Base-by-base conservation (phyloP, 2,888 invertebrate species). In the Cephus sareptanus region DNA sequence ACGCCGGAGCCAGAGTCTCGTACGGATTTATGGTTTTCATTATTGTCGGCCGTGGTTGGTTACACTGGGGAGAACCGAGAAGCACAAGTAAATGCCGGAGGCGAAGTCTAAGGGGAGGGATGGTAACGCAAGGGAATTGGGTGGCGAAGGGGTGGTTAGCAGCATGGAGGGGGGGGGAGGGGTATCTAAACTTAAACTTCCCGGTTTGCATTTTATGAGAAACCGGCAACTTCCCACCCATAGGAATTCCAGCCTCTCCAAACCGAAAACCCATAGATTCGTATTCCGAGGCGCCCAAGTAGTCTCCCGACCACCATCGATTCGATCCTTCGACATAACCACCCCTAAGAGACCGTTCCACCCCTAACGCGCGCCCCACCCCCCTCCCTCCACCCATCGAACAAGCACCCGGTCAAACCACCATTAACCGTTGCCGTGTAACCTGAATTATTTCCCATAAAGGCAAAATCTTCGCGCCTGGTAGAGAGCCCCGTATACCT, bases 21-120 rank as follows among this genome's bases (percentile, higher is more conserved):
- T 93, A 93, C 93, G 94, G 93, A 94, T 94, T 94, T 94, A 94
- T 94, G 93, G 93, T 94, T 94, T 94, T 94, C 94, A 94, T 93
- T 94, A 93, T 93, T 94, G 94, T 93, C 93, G 93, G 92, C 91
- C 92, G 93, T 92, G 93, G 93, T 93, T 93, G 93, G 93, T 93
- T 93, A 93, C 93, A 92, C 85, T 82, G 81, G 80, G 81, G 80
- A 79, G 70, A 33, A 70, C 33, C 30, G 70, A 30, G 70, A 40
- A 40, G 40, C 40, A 40, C 40, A 40, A 40, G 40, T 15, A 77
- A 78, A 77, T 84, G 79, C 79, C 77, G 79, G 69, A 82, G 80
- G 78, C 78, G 83, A 77, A 82, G 75, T 77, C 79, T 81, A 76
- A 79, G 75, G 78, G 79, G 79, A 74, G 76, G 78, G 79, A 73